These are phyloP conservation scores for Poliocrania exsul DNA, from an alignment of 2,797 vertebrate genomes.

Conservation along the genomic window DNA sequence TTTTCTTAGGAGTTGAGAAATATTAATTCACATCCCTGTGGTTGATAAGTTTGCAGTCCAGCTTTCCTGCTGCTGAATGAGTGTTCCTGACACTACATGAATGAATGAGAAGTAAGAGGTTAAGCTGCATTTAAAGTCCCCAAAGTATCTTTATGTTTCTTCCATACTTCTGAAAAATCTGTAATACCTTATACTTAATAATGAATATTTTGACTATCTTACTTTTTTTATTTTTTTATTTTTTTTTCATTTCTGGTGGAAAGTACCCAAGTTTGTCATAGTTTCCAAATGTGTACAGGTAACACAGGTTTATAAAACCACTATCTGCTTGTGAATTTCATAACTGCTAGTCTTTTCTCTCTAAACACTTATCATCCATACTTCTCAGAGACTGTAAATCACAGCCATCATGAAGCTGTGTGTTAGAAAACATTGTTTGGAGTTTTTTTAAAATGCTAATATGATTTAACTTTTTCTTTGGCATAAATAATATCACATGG, in stretches of 20 bases:
- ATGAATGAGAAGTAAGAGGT: not conserved
- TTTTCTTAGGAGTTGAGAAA: not conserved
- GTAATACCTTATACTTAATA: not conserved
- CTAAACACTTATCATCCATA: not conserved
- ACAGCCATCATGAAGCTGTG: not conserved
- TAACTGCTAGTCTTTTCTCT: not conserved
- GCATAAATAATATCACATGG: not conserved
- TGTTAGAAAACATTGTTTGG: not conserved
- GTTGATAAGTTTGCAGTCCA: not conserved
- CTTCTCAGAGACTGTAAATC: not conserved
- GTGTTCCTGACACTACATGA: accelerated
- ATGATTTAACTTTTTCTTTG: not conserved
- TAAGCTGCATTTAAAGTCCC: not conserved
- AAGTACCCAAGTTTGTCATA: not conserved
- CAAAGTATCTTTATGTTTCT: not conserved
- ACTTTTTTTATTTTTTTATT: not conserved
- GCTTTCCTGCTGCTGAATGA: not conserved
- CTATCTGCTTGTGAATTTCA: not conserved
- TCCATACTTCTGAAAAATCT: not conserved
- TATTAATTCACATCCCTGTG: not conserved
- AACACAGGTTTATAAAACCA: not conserved
- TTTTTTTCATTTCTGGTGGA: not conserved
- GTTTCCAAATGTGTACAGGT: not conserved
- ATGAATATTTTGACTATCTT: not conserved
- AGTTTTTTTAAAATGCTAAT: too few relatives aligned